These are phyloP conservation scores for Incurvaria masculella DNA, from an alignment of 2,888 invertebrate genomes.

Conservation along the genomic window DNA sequence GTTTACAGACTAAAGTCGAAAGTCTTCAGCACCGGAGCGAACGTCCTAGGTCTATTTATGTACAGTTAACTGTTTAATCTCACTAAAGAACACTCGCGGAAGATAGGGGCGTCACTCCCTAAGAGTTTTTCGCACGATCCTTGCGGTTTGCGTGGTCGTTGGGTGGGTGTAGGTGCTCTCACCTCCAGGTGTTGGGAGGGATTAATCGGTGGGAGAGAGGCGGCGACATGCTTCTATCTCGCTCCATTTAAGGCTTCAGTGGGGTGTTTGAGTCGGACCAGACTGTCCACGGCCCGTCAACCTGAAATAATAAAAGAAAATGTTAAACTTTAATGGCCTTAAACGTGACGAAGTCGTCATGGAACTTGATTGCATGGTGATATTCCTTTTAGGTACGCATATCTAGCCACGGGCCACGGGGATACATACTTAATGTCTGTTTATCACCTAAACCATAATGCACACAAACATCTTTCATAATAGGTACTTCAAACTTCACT, in stretches of 20 bases:
- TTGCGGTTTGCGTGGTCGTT: slow-evolving; percentile 41
- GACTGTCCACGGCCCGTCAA: slow-evolving; percentile 29
- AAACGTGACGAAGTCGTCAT: no score
- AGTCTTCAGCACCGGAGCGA: slow-evolving; percentile 14
- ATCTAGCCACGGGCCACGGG: no score
- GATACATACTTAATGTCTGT: no score
- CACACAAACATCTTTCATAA: no score
- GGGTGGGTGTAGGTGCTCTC: slow-evolving; percentile 20
- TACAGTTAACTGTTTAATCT: slow-evolving; percentile 20
- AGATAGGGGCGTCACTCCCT: not conserved
- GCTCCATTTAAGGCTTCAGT: slow-evolving; percentile 47
- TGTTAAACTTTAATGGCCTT: no score
- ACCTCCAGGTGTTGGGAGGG: not conserved
- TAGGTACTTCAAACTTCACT: no score
- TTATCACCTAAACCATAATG: no score
- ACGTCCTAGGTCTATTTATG: slow-evolving; percentile 14
- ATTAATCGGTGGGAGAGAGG: slow-evolving; percentile 36
- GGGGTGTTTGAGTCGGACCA: slow-evolving; percentile 32
- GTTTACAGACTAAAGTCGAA: no score
- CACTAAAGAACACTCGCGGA: slow-evolving; percentile 13
- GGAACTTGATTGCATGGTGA: no score
- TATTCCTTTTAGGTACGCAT: no score
- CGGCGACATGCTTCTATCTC: slow-evolving; percentile 40
- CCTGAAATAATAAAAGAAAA: slow-evolving; percentile 44
- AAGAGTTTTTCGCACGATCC: slow-evolving; percentile 19